phyloP scores from a whole-genome alignment of 64 coral and sea anemone genomes.

The Porites lutea region DNA sequence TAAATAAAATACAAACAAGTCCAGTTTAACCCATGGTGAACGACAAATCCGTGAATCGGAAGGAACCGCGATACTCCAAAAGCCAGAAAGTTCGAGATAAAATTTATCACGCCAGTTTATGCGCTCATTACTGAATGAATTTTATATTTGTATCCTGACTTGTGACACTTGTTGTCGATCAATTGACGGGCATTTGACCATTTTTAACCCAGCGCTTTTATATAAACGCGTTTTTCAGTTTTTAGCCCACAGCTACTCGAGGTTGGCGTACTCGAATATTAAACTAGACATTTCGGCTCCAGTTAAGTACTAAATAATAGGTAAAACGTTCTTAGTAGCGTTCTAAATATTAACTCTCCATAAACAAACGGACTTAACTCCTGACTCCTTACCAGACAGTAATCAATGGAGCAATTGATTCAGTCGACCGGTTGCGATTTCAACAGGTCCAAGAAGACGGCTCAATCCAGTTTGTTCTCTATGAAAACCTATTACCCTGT shows the following conservation, averaged over 20 bases:
- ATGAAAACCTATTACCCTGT: background rate
- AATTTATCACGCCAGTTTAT: background rate
- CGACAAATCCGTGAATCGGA: background rate
- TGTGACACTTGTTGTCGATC: no score
- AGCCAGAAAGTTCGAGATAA: background rate
- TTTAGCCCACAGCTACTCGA: background rate
- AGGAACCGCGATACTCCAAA: background rate
- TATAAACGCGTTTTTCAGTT: no score
- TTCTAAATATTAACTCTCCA: background rate
- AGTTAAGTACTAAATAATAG: background rate
- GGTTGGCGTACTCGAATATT: no score
- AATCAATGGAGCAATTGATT: background rate
- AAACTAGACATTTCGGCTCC: no score
- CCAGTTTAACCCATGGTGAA: background rate
- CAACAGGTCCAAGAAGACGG: background rate
- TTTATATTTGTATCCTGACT: no score
- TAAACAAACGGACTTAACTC: background rate
- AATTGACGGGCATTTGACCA: no score
- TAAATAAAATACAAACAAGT: background rate
- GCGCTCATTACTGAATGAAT: background rate
- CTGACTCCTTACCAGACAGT: background rate
- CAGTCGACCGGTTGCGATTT: background rate
- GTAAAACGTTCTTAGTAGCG: background rate
- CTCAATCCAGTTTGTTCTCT: no score
- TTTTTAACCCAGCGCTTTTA: no score